Conservation (phyloP, 2,888 invertebrate genomes). For the Eupithecia inturbata region DNA sequence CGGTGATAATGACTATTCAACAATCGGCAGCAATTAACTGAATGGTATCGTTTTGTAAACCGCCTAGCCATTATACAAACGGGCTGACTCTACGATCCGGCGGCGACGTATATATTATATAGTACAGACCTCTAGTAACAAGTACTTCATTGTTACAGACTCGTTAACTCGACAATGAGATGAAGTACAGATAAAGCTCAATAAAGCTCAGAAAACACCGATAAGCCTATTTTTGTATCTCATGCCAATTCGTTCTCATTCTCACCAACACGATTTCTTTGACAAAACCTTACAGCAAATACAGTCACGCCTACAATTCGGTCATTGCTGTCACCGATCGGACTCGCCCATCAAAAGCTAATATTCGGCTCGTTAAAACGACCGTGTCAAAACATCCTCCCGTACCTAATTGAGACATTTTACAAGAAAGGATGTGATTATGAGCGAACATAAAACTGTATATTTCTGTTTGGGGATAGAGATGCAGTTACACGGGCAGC, state of each 20-base stretch:
- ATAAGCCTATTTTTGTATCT: background rate
- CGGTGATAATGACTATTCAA: too few species aligned
- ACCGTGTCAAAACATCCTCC: slow-evolving; percentile 77
- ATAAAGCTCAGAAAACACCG: background rate
- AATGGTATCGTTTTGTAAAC: too few species aligned
- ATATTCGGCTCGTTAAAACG: slow-evolving; percentile 69
- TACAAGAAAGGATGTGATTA: slow-evolving; percentile 82
- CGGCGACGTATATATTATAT: too few species aligned
- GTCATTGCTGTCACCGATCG: slow-evolving; percentile 29
- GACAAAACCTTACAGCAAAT: slow-evolving; percentile 9
- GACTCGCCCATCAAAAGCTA: slow-evolving; percentile 61
- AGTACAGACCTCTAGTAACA: too few species aligned
- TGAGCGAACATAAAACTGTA: slow-evolving; percentile 78
- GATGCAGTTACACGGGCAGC: slow-evolving; percentile 9
- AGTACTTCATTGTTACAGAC: too few species aligned
- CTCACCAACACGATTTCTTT: background rate
- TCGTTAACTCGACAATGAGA: background rate
- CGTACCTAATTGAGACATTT: slow-evolving; percentile 82
- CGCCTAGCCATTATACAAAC: too few species aligned
- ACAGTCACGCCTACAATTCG: background rate
- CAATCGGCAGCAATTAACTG: too few species aligned
- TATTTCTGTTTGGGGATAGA: slow-evolving; percentile 51
- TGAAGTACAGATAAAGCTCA: background rate
- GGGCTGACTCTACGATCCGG: too few species aligned
- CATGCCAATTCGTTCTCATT: background rate